These are phyloP conservation scores for Seira ritae DNA, from an alignment of 2,888 invertebrate genomes.

Conservation along the genomic window DNA sequence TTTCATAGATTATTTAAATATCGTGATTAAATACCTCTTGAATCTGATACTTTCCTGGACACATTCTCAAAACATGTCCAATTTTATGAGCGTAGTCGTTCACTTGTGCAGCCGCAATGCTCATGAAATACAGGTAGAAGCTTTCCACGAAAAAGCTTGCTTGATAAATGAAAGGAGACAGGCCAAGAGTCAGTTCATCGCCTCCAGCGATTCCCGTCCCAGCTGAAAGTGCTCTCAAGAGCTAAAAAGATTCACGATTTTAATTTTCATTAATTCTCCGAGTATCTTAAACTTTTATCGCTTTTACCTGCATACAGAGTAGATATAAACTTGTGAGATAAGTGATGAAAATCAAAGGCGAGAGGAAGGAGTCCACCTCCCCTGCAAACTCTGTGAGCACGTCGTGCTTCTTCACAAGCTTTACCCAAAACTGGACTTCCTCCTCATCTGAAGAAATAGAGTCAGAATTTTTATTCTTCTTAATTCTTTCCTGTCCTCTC, in stretches of 20 bases:
- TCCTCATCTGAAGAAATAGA: no score
- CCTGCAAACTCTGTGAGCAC: conserved; percentile 21
- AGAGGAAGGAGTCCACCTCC: conserved; percentile 29
- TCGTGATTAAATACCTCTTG: conserved; percentile 20
- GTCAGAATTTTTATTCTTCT: neutral
- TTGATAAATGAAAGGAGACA: conserved; percentile 38
- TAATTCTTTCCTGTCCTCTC: neutral
- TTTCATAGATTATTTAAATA: neutral
- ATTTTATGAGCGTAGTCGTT: conserved; percentile 40
- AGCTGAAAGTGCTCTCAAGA: conserved; percentile 27
- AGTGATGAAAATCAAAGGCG: conserved; percentile 36
- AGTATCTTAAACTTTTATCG: no score
- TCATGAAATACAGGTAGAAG: conserved; percentile 38
- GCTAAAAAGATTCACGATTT: neutral
- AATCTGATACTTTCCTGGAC: conserved; percentile 27
- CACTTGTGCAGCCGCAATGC: conserved; percentile 28
- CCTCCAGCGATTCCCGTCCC: neutral
- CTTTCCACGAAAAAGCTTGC: conserved; percentile 35
- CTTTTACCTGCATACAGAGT: conserved; percentile 34
- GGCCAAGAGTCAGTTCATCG: conserved; percentile 34
- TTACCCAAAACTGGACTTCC: conserved; percentile 26
- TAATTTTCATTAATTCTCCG: neutral
- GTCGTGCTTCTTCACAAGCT: conserved; percentile 26
- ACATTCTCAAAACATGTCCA: conserved; percentile 26
- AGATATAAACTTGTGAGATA: conserved; percentile 39